A percentile compares a stretch with the other conserved stretches of the same genome.
Conservation (phyloP, 2,797 vertebrate genomes). For the Hemibagrus guttatus region DNA sequence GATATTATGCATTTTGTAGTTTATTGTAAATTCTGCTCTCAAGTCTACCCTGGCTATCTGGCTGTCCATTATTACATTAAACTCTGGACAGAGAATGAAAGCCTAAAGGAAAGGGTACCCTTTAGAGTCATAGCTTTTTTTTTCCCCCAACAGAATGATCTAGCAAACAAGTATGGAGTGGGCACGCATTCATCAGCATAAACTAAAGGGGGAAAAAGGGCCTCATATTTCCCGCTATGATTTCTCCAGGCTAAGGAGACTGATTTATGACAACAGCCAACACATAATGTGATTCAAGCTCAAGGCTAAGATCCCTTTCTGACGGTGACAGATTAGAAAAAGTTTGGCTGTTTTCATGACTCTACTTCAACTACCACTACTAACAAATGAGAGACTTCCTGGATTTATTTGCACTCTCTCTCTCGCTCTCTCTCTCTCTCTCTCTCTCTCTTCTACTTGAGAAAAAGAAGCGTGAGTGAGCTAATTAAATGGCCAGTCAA, state of each 20-base stretch:
- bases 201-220: slow-evolving; percentile 28
- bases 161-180: slow-evolving; percentile 51
- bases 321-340: slow-evolving; percentile 62
- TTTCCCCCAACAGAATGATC: slow-evolving; percentile 39
- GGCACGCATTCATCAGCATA: slow-evolving; percentile 55
- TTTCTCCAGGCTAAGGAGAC: slow-evolving; percentile 59
- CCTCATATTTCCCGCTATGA: slow-evolving; percentile 52
- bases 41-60: slow-evolving; percentile 31
- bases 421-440: neutral
- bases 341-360: slow-evolving; percentile 53
- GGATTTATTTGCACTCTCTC: slow-evolving; percentile 48
- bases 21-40: slow-evolving; percentile 26
- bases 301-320: slow-evolving; percentile 60
- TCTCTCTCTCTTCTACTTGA: slow-evolving; percentile 8
- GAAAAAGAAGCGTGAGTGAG: slow-evolving; percentile 52
- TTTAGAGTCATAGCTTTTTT: slow-evolving; percentile 44
- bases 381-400: slow-evolving; percentile 49
- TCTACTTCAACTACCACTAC: slow-evolving; percentile 45
- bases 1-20: neutral
- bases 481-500: slow-evolving; percentile 58
- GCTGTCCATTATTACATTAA: slow-evolving; percentile 28
- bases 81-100: slow-evolving; percentile 23
- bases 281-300: slow-evolving; percentile 65
- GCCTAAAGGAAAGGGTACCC: slow-evolving; percentile 40
- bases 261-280: slow-evolving; percentile 63